Evolutionary conservation across 2,888 invertebrate genomes (phyloP), one percentile per base, ranked within the genome.

Genomic region (Drosophila eohydei): DNA sequence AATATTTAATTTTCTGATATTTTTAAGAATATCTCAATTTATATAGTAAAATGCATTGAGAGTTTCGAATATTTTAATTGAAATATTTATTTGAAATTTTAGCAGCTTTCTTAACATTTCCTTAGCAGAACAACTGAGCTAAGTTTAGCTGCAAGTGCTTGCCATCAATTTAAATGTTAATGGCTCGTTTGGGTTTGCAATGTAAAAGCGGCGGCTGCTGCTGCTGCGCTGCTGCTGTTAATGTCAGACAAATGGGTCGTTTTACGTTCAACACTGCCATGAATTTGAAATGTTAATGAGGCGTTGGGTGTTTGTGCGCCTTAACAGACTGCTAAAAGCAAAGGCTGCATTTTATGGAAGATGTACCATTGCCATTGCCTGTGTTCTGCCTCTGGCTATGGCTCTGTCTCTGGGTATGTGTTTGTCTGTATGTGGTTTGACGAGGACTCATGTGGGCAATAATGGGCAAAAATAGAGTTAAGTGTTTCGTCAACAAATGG

Each of bases 121-220:
- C 3, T 52, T 75, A 57, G 80, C 71, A 80, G 76, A 38, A 41
- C 30, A 40, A 56, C 36, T 57, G 60, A 67, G 54, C 67, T 61
- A 56, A 67, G 46, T 60, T 66, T 50, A 62, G 67, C 38, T 73
- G 77, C 83, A 67, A 83, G 68, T 69, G 81, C 66, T 66, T 61
- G 62, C 69, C 87, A 83, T 86, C 84, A 88, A 86, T 88, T 83
- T 78, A 75, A 88, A 88, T 80, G 86, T 80, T 85, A 83, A 84
- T 84, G 82, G 82, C 56, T 67, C 87, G 79, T 87, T 83, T 44
- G 79, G 71, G 78, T 41, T 56, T 50, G 76, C 68, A 70, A 74
- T 81, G 84, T 74, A 78, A 83, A 72, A 66, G 68, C 61, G 50
- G 59, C 61, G 65, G 63, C 38, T 65, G 68, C 68, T 78, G 83